phyloP scores from a whole-genome alignment of 2,113 vertebrate species.

The Melanotaenia duboulayi region DNA sequence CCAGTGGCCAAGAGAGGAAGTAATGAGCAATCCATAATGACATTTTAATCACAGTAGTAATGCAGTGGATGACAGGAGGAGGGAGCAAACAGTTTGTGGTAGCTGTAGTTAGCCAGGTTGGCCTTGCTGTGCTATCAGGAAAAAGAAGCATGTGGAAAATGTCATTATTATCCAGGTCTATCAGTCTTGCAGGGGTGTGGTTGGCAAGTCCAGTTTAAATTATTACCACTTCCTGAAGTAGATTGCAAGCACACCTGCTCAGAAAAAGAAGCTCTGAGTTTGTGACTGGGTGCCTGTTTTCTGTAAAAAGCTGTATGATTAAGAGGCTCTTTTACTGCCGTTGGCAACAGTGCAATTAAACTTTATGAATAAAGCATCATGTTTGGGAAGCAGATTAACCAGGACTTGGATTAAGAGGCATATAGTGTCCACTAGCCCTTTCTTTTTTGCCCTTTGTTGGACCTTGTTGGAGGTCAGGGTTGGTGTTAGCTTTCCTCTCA shows the following conservation, averaged over 20 bases:
- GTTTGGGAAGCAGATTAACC: not conserved
- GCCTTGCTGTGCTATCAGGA: conserved; percentile 6
- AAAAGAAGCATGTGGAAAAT: not conserved
- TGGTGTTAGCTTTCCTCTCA: no score
- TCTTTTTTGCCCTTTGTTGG: not conserved
- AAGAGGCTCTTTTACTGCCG: not conserved
- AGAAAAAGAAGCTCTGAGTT: not conserved
- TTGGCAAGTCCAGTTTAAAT: not conserved
- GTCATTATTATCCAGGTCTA: not conserved
- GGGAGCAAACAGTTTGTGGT: conserved; percentile 10
- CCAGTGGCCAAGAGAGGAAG: conserved; percentile 48
- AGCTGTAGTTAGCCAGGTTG: conserved; percentile 14
- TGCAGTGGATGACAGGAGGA: conserved; percentile 19
- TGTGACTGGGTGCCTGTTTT: not conserved
- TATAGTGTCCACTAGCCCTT: no score
- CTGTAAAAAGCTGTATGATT: not conserved
- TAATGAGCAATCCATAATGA: conserved; percentile 54
- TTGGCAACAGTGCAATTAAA: not conserved
- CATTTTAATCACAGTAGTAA: conserved; percentile 52
- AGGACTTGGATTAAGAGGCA: no score
- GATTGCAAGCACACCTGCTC: not conserved
- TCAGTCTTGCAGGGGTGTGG: not conserved
- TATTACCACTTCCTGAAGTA: not conserved
- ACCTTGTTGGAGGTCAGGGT: not conserved
- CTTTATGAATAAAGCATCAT: not conserved